A percentile compares a stretch with the other conserved stretches of the same genome.
phyloP scores from a whole-genome alignment of 1,140 invertebrate species.

The Bombus affinis region DNA sequence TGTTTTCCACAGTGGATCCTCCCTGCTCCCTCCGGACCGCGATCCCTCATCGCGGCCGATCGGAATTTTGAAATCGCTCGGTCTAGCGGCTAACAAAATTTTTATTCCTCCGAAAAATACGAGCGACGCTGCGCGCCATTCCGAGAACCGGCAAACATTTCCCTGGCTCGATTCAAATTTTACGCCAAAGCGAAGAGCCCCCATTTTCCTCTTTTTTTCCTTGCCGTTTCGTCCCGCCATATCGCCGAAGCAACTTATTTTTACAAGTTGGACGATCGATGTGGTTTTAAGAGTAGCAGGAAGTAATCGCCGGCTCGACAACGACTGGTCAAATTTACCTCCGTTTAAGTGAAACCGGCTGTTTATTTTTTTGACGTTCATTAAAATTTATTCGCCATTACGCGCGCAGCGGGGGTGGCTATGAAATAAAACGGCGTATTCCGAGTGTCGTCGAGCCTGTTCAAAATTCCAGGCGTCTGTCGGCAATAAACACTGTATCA shows the following conservation, averaged over 20 bases:
- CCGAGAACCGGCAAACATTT: conserved; percentile 25
- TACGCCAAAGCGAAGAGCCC: no score
- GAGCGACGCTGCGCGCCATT: not conserved
- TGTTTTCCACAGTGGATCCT: conserved; percentile 68
- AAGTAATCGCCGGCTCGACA: not conserved
- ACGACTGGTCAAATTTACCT: not conserved
- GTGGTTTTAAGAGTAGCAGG: not conserved
- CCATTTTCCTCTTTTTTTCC: no score
- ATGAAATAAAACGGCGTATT: conserved; percentile 22
- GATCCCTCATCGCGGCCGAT: conserved; percentile 60
- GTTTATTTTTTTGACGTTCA: conserved; percentile 32
- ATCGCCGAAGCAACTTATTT: not conserved
- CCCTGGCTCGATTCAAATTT: not conserved
- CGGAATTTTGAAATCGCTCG: conserved; percentile 67
- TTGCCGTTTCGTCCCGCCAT: not conserved
- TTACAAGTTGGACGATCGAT: not conserved
- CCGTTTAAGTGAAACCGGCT: not conserved
- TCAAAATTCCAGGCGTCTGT: conserved; percentile 75
- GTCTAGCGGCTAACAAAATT: conserved; percentile 64
- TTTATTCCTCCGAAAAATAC: conserved; percentile 43
- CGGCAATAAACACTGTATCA: conserved; percentile 79
- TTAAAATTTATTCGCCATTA: conserved; percentile 52
- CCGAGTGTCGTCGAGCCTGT: conserved; percentile 57
- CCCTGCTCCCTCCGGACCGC: conserved; percentile 42
- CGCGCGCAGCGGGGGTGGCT: not conserved